Percentiles rank a stretch among this genome's conserved stretches.
These are phyloP conservation scores for Mesoclemmys tuberculata DNA, from an alignment of 2,113 vertebrate genomes.

Conservation along the genomic window DNA sequence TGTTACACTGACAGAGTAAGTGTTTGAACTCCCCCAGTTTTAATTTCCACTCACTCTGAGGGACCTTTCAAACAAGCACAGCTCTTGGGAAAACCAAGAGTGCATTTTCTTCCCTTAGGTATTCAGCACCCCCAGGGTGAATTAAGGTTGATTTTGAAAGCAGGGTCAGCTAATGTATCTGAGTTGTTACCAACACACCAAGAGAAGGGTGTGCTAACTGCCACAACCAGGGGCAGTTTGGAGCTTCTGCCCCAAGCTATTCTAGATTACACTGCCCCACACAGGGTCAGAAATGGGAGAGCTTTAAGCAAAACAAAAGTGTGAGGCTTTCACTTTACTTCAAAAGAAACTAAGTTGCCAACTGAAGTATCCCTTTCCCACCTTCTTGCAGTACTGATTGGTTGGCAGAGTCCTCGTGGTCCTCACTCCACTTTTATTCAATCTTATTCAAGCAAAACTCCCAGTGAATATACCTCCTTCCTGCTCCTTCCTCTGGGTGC, in stretches of 20 bases:
- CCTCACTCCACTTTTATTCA: not conserved
- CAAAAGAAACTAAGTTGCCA: not conserved
- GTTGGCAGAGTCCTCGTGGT: not conserved
- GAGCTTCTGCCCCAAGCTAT: too few species aligned
- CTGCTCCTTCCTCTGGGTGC: not conserved
- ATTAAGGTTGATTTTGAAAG: conserved; percentile 16
- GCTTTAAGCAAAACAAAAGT: not conserved
- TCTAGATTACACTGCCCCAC: not conserved
- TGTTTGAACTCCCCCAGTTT: not conserved
- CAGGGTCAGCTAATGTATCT: not conserved
- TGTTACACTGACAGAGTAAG: not conserved
- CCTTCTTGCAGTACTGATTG: not conserved
- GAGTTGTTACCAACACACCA: not conserved
- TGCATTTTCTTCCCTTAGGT: conserved; percentile 27
- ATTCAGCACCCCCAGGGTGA: not conserved
- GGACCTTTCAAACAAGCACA: conserved; percentile 21
- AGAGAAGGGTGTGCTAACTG: not conserved
- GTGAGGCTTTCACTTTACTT: not conserved
- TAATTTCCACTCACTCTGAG: conserved; percentile 22
- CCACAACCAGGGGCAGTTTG: not conserved
- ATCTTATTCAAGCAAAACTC: not conserved
- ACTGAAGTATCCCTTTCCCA: not conserved
- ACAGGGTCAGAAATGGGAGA: not conserved
- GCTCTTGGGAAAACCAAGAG: conserved; percentile 55
- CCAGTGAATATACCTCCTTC: not conserved